These are phyloP conservation scores for Oscarella lobularis DNA, from an alignment of 37 sponge, comb jelly and placozoan genomes.

Conservation along the genomic window DNA sequence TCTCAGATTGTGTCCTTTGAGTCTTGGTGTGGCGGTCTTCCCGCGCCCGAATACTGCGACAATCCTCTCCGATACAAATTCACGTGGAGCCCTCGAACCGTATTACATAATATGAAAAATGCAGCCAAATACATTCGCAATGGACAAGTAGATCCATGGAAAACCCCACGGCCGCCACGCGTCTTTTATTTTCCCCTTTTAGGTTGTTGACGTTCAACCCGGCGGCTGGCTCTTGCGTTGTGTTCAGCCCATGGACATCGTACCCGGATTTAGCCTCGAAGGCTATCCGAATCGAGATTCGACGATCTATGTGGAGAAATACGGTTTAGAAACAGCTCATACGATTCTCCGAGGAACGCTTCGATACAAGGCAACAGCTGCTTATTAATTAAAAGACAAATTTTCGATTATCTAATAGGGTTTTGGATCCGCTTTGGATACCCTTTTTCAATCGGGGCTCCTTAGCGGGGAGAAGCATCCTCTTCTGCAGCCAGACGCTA, in stretches of 20 bases:
- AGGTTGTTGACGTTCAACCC: neutral
- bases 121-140: slow-evolving; percentile 61
- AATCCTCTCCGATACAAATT: slow-evolving; percentile 95
- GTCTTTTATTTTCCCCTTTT: no score
- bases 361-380: slow-evolving; percentile 65
- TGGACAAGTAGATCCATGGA: slow-evolving; percentile 47
- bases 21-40: slow-evolving; percentile 87
- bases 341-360: slow-evolving; percentile 70
- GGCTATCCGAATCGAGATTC: slow-evolving; percentile 83
- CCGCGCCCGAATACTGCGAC: slow-evolving; percentile 64
- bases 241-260: slow-evolving; percentile 16
- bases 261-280: slow-evolving; percentile 49
- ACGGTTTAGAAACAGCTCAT: slow-evolving; percentile 55
- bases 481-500: slow-evolving; percentile 27
- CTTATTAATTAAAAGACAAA: neutral
- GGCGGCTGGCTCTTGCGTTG: slow-evolving; percentile 11
- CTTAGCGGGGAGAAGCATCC: slow-evolving; percentile 22
- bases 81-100: slow-evolving; percentile 87
- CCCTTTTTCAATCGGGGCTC: slow-evolving; percentile 54
- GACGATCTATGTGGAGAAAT: slow-evolving; percentile 48
- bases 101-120: slow-evolving; percentile 41
- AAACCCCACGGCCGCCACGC: no score
- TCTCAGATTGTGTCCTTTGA: slow-evolving; percentile 43
- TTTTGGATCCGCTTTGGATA: slow-evolving; percentile 11
- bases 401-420: slow-evolving; percentile 26